These are phyloP conservation scores for Epinephelus lanceolatus DNA, from an alignment of 2,113 vertebrate species.

Conservation along the genomic window DNA sequence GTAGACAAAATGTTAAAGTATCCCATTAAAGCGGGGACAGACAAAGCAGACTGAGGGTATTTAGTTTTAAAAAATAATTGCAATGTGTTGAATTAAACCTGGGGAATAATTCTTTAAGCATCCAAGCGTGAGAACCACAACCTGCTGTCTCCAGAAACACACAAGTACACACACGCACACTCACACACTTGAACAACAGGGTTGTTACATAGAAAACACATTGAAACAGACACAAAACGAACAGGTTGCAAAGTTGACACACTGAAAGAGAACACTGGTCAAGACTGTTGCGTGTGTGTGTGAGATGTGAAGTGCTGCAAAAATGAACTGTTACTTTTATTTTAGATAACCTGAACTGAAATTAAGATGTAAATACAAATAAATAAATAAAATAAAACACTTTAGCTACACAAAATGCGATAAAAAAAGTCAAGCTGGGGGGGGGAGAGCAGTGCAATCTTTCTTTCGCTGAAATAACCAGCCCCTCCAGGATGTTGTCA, in stretches of 20 bases:
- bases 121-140: conserved; percentile 41
- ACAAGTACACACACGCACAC: conserved; percentile 21
- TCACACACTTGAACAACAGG: not conserved
- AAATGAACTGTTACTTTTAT: too few species aligned
- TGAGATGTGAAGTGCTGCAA: not conserved
- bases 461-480: not conserved
- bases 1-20: conserved; percentile 32
- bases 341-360: not conserved
- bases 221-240: conserved; percentile 34
- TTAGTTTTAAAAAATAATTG: not conserved
- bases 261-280: conserved; percentile 9
- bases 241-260: conserved; percentile 30
- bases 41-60: not conserved
- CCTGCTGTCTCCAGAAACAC: conserved; percentile 57
- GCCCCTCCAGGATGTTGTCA: too few species aligned
- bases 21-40: conserved; percentile 25
- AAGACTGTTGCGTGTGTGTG: conserved; percentile 7
- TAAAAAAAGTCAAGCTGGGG: not conserved
- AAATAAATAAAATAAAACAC: not conserved
- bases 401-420: not conserved
- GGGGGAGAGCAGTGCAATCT: not conserved
- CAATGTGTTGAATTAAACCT: conserved; percentile 23
- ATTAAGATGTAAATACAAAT: conserved; percentile 6
- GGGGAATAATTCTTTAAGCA: conserved; percentile 14
- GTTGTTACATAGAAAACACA: conserved; percentile 30